These are phyloP conservation scores for Perccottus glenii DNA, from an alignment of 2,113 vertebrate genomes.

Conservation along the genomic window DNA sequence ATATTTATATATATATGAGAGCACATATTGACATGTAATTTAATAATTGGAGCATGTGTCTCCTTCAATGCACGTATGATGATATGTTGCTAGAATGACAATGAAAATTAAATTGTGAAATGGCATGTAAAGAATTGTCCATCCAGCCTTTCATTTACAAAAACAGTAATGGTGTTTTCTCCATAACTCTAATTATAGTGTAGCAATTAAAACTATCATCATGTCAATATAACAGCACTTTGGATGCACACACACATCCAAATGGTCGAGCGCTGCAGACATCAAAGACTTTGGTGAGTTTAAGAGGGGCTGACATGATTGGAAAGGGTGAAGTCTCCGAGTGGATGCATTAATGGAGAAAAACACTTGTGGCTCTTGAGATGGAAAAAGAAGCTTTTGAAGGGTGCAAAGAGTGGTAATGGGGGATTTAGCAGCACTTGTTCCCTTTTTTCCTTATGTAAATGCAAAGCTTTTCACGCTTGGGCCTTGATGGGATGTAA, in stretches of 20 bases:
- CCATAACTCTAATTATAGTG: conserved; percentile 17
- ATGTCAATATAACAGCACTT: conserved; percentile 35
- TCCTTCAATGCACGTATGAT: too few relatives aligned
- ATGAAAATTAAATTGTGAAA: too few relatives aligned
- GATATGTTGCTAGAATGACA: too few relatives aligned
- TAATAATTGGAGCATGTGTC: too few relatives aligned
- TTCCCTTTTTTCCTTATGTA: conserved; percentile 17
- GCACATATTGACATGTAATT: too few relatives aligned
- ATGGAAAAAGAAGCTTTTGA: conserved; percentile 42
- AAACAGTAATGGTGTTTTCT: conserved; percentile 6
- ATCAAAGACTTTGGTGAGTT: conserved; percentile 47
- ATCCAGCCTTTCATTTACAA: not conserved
- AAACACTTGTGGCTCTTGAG: conserved; percentile 46
- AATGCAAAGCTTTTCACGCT: conserved; percentile 23
- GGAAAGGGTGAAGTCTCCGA: conserved; percentile 38
- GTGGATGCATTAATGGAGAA: conserved; percentile 40
- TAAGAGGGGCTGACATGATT: conserved; percentile 17
- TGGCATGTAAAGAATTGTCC: not conserved
- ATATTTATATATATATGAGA: too few relatives aligned
- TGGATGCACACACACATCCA: conserved; percentile 15
- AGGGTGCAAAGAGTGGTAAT: conserved; percentile 31
- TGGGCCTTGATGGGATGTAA: conserved; percentile 22
- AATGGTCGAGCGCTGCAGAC: conserved; percentile 28
- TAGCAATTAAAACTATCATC: conserved; percentile 54
- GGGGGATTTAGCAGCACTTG: conserved; percentile 34